Percentiles rank a stretch among this genome's conserved stretches.
Conservation (phyloP, 2,113 vertebrate genomes). For the Hippocampus zosterae region DNA sequence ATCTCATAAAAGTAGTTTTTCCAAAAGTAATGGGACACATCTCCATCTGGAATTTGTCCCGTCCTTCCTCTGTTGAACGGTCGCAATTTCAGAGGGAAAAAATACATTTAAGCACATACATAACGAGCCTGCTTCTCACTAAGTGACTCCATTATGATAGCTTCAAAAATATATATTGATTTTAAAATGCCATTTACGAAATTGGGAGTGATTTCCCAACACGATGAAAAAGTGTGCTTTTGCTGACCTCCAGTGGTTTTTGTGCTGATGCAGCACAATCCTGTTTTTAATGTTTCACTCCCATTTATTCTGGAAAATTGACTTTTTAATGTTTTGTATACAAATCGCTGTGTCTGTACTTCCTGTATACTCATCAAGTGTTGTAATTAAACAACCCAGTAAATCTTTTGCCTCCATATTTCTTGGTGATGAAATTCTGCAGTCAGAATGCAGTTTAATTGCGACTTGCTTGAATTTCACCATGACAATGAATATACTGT, state of each 20-base stretch:
- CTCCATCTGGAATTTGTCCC: neutral
- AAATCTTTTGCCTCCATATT: neutral
- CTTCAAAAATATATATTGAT: neutral
- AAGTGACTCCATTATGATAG: neutral
- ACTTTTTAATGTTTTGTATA: neutral
- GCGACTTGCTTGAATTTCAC: neutral
- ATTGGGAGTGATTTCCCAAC: neutral
- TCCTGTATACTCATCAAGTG: neutral
- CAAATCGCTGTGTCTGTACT: neutral
- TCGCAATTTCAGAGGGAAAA: neutral
- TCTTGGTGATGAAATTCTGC: neutral
- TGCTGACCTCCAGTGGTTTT: conserved; percentile 10
- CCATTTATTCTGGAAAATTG: neutral
- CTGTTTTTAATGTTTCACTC: neutral
- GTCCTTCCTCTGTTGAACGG: neutral
- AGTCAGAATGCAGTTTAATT: neutral
- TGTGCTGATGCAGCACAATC: neutral
- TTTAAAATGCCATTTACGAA: neutral
- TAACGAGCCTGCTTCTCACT: neutral
- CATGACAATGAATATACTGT: neutral
- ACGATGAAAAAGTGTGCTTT: conserved; percentile 2
- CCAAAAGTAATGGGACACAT: too few species aligned
- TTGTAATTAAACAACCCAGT: neutral
- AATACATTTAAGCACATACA: neutral
- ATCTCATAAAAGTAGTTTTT: too few species aligned